Conservation (phyloP, 2,888 invertebrate genomes). For the Oscheius sp. region DNA sequence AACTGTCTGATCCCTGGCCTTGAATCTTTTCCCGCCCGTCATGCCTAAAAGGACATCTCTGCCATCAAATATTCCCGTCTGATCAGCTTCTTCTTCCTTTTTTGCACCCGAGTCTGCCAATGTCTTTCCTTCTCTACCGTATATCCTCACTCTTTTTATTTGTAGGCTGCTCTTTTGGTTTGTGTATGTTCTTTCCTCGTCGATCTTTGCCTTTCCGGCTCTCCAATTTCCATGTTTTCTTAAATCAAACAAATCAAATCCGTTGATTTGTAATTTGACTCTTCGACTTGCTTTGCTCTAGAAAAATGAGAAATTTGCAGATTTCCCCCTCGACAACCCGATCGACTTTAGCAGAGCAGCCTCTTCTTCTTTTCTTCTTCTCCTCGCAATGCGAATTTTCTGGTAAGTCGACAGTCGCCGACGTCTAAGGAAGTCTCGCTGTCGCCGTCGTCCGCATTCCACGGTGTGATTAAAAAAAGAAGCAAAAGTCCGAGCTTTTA, state of each 20-base stretch:
- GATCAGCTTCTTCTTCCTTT: too few species aligned
- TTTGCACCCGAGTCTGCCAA: too few species aligned
- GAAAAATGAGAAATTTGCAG: neutral
- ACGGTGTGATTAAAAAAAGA: neutral
- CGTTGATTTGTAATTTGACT: constrained; percentile 1
- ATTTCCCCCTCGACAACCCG: neutral
- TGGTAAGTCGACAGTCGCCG: constrained; percentile 5
- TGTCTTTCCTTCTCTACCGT: neutral
- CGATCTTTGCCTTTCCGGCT: neutral
- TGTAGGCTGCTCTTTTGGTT: neutral
- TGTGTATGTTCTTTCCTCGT: neutral
- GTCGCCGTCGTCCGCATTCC: neutral
- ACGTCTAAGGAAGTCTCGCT: constrained; percentile 7
- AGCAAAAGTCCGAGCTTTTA: constrained; percentile 25
- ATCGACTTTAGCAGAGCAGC: neutral
- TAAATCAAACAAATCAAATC: constrained; percentile 1
- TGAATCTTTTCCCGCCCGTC: too few species aligned
- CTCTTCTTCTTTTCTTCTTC: neutral
- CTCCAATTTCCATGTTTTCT: neutral
- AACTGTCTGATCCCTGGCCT: too few species aligned
- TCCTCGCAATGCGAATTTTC: constrained; percentile 14
- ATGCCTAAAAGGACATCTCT: too few species aligned
- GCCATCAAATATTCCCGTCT: too few species aligned
- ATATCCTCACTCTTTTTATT: neutral
- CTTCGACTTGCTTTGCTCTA: neutral